Evolutionary conservation across 2,888 invertebrate species (phyloP), one percentile per base, ranked within the genome.

Genomic region (Drosophila lutescens): DNA sequence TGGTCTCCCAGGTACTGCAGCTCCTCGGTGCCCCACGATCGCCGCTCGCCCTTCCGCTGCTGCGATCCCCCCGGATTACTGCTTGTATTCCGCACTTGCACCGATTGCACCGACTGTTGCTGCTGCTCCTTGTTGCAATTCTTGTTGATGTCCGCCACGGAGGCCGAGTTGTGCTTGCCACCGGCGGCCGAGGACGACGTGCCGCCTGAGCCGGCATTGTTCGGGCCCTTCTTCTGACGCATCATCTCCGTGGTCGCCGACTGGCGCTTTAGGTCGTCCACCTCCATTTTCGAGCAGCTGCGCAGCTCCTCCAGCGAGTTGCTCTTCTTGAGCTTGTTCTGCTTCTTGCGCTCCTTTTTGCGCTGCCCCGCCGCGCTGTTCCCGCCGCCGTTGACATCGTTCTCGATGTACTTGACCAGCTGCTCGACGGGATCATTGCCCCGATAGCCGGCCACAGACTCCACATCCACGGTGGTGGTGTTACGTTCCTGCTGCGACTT

Each of bases 281-380:
- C 96, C 86, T 95, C 95, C 76, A 96, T 93, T 91, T 95, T 95
- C 65, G 95, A 95, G 79, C 95, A 95, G 51, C 96, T 96, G 56
- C 92, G 88, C 77, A 96, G 94, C 92, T 97, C 97, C 91, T 97
- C 96, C 81, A 97, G 92, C 34, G 96, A 96, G 89, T 96, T 95
- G 76, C 96, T 95, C 78, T 96, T 95, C 73, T 96, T 95, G 36
- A 92, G 88, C 57, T 93, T 92, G 67, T 93, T 92, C 65, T 93
- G 93, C 62, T 89, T 91, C 60, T 90, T 92, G 71, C 93, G 92
- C 76, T 93, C 93, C 53, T 94, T 93, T 76, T 94, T 94, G 90
- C 93, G 79, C 76, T 90, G 78, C 0, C 63, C 62, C 2, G 72
- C 51, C 12, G 47, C 59, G 8, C 40, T 51, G 46, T 30, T 53